phyloP scores from a whole-genome alignment of 1,140 invertebrate species.

The Physella acuta region DNA sequence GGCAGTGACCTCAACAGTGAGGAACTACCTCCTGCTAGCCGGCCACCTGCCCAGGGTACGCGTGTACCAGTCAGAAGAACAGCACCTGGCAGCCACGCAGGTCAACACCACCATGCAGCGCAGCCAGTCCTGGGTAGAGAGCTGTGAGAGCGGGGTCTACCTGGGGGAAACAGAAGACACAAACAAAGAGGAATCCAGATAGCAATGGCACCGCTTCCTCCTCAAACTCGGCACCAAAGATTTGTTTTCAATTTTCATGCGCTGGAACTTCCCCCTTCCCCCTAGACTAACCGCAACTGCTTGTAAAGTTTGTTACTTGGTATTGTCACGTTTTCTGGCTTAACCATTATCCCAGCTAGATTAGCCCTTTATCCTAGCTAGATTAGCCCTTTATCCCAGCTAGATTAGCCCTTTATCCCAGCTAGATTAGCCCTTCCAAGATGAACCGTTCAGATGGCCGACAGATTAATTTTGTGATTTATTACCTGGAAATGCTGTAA shows the following conservation, averaged over 20 bases:
- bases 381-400: no score
- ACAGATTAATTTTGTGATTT: no score
- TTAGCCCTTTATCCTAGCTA: no score
- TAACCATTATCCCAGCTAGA: no score
- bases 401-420: no score
- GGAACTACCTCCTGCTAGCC: slow-evolving; percentile 37
- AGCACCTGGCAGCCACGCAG: slow-evolving; percentile 29
- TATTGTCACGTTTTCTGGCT: background rate
- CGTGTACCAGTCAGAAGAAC: slow-evolving; percentile 40
- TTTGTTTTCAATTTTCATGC: background rate
- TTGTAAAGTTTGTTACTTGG: background rate
- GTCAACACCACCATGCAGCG: slow-evolving; percentile 35
- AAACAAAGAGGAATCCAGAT: slow-evolving; percentile 17
- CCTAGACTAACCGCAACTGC: background rate
- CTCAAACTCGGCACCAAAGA: background rate
- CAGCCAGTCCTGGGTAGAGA: slow-evolving; percentile 44
- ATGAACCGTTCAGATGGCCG: no score
- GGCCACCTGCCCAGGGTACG: slow-evolving; percentile 34
- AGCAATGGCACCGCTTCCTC: background rate
- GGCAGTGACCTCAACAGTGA: slow-evolving; percentile 30
- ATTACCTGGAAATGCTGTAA: no score
- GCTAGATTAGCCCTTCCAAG: no score
- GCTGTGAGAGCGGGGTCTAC: slow-evolving; percentile 48
- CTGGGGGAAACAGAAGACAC: slow-evolving; percentile 35
- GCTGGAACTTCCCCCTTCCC: background rate